phyloP scores from a whole-genome alignment of 1,140 invertebrate genomes.

The Drosophila pallidifrons region DNA sequence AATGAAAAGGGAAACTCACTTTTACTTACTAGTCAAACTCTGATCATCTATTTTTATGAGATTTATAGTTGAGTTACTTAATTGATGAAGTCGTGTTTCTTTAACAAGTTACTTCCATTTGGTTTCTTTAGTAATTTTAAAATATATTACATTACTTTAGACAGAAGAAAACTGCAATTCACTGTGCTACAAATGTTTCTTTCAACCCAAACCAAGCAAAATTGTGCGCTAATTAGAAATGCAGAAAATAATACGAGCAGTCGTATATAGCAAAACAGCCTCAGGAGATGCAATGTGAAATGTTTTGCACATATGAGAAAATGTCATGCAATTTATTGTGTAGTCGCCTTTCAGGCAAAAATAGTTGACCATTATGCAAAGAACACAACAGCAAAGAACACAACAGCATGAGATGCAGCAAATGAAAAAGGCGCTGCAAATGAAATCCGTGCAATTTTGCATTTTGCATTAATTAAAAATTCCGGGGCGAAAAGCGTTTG shows the following conservation, averaged over 20 bases:
- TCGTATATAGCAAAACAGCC: constrained; percentile 37
- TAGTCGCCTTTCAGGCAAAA: constrained; percentile 8
- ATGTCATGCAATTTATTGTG: constrained; percentile 60
- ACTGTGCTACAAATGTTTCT: not conserved
- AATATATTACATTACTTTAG: no score
- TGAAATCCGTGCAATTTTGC: constrained; percentile 58
- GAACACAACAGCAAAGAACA: constrained; percentile 3
- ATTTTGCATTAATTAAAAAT: constrained; percentile 78
- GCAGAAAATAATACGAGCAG: constrained; percentile 9
- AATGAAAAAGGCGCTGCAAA: constrained; percentile 51
- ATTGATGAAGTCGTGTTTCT: no score
- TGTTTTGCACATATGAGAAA: constrained; percentile 49
- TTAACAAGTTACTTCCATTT: no score
- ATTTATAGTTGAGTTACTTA: no score
- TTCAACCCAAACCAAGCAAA: not conserved
- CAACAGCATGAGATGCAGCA: constrained; percentile 34
- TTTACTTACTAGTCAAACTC: no score
- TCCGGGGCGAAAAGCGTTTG: constrained; percentile 61
- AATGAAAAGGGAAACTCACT: no score
- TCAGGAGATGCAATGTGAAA: constrained; percentile 20
- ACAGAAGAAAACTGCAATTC: not conserved
- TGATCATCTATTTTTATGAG: no score
- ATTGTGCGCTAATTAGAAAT: constrained; percentile 34
- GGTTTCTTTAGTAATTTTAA: no score
- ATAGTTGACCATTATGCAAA: constrained; percentile 37